Base-by-base conservation (phyloP, 1,140 invertebrate species). In the Solenopsis invicta region DNA sequence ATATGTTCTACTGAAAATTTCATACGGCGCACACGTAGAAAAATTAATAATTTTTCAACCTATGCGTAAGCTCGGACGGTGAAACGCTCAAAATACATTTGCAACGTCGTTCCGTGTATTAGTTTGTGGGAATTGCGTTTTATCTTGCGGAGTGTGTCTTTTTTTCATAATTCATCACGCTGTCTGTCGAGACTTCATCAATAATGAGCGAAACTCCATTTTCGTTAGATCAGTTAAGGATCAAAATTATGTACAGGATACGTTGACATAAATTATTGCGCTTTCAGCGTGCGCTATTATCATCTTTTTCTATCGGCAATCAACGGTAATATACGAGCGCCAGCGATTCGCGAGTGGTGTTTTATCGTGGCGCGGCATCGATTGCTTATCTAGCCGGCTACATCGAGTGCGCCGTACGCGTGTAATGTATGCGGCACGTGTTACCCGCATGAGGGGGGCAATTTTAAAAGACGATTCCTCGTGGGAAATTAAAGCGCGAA, bases 401-500 rank as follows among this genome's bases (percentile, higher is more conserved):
- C 69, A 74, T 84, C 69, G 67, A 21, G 52, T 2, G 21, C 52
- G 18, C 80, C 50, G 52, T 37, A 71, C 80, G 69, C 41, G 56
- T 61, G n/a, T 84, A 84, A 84, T 84, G 21, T 75, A 84, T 75
- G 69, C 80, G 80, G 54, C 80, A 84, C 80, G 69, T 84, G 80
- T 84, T 84, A 84, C 69, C 69, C 48, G n/a, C 56, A 45, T 12
- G 37, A n/a, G n/a, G 18, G n/a, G 69, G 69, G 69, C 54, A 84
- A 62, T 84, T 84, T 85, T 76, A 85, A 85, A 85, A 76, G 82
- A 48, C 59, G 59, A 64, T 78, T 77, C 74, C 82, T 78, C 61
- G 74, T 85, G 82, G 82, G 82, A 85, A 85, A 85, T 85, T 85
- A 85, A 85, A 85, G 82, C 59, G 74, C 59, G 74, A 78, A 37